phyloP scores from a whole-genome alignment of 2,888 invertebrate species.

The Agrotis ipsilon region DNA sequence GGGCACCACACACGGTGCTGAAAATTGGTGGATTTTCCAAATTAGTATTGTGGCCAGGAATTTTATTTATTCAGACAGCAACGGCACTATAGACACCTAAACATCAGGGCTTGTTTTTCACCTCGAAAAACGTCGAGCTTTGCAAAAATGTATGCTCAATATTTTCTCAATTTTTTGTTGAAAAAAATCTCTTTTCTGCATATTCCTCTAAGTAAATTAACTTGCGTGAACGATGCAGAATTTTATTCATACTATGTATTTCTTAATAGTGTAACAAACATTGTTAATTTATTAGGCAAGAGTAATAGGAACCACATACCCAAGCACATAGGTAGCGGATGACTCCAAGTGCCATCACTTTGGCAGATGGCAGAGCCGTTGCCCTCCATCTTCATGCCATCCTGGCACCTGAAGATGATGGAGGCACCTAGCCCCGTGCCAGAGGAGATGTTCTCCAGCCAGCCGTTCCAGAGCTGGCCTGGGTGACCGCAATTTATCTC shows the following conservation, averaged over 20 bases:
- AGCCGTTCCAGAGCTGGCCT: conserved; percentile 98
- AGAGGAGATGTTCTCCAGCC: conserved; percentile 97
- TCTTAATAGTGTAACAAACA: no score
- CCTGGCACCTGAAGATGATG: conserved; percentile 97
- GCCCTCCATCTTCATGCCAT: conserved; percentile 97
- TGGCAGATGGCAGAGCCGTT: conserved; percentile 97
- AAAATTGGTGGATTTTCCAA: conserved; percentile 57
- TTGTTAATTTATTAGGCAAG: no score
- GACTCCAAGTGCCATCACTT: conserved; percentile 98
- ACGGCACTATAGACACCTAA: no score
- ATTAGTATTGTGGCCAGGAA: neutral
- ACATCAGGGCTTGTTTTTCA: no score
- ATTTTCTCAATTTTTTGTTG: no score
- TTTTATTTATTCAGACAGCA: neutral
- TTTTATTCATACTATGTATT: no score
- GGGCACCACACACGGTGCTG: conserved; percentile 98
- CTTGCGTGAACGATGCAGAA: no score
- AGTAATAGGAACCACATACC: conserved; percentile 87
- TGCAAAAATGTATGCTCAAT: no score
- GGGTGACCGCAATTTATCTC: conserved; percentile 99
- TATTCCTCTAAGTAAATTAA: no score
- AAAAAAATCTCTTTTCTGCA: no score
- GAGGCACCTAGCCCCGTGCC: conserved; percentile 98
- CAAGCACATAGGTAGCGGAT: conserved; percentile 97
- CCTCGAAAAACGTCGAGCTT: no score